These are phyloP conservation scores for Propithecus coquereli DNA, from an alignment of 2,113 vertebrate genomes.

Conservation along the genomic window DNA sequence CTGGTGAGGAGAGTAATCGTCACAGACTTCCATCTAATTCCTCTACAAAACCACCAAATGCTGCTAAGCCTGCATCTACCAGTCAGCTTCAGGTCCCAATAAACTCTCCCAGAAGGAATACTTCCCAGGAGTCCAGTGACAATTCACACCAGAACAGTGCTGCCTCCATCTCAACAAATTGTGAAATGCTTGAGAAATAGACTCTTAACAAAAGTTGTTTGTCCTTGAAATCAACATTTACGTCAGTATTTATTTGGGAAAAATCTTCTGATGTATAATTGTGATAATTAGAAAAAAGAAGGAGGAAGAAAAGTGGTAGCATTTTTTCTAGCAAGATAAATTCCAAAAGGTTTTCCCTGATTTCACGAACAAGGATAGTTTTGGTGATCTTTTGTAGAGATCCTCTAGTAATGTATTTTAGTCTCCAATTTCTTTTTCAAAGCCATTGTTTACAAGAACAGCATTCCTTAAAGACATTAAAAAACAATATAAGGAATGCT, in stretches of 20 bases:
- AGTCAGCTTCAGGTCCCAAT: conserved; percentile 51
- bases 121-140: conserved; percentile 59
- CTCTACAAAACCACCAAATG: conserved; percentile 77
- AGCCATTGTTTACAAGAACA: conserved; percentile 88
- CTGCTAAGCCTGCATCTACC: conserved; percentile 62
- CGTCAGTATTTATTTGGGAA: conserved; percentile 68
- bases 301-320: conserved; percentile 72
- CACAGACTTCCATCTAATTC: conserved; percentile 81
- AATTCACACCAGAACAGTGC: neutral
- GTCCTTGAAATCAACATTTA: conserved; percentile 61
- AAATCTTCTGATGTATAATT: conserved; percentile 64
- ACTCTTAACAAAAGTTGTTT: conserved; percentile 47
- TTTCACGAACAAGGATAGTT: conserved; percentile 63
- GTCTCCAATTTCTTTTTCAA: conserved; percentile 79
- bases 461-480: conserved; percentile 83
- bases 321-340: conserved; percentile 72
- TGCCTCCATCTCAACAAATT: conserved; percentile 73
- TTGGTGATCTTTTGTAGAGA: conserved; percentile 73
- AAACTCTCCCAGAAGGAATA: conserved; percentile 72
- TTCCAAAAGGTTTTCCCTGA: conserved; percentile 64
- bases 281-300: conserved; percentile 70
- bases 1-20: conserved; percentile 83
- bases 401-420: conserved; percentile 76
- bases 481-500: conserved; percentile 82
- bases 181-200: conserved; percentile 80